Evolutionary conservation across 2,888 invertebrate species (phyloP).

Genomic region (Liposcelis brunnea): DNA sequence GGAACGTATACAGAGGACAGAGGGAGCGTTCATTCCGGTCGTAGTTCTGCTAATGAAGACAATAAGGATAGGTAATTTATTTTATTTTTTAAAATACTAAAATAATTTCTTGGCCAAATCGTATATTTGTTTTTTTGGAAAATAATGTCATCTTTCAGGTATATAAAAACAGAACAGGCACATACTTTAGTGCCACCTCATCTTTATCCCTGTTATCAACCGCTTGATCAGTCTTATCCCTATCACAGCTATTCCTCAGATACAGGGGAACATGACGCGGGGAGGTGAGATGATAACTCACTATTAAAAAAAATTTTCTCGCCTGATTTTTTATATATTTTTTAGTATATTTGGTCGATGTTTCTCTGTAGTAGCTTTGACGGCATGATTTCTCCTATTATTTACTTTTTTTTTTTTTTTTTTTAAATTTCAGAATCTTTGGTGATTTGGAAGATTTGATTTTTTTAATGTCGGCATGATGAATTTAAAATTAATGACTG

Average conservation of each 20-base stretch:
- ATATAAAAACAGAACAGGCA: not conserved
- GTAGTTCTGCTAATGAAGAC: constrained; percentile 58
- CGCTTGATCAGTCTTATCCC: constrained; percentile 1
- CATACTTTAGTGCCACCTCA: no score
- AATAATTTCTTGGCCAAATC: no score
- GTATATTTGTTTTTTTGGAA: not conserved
- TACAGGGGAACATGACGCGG: constrained; percentile 8
- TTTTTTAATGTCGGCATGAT: no score
- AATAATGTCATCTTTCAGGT: not conserved
- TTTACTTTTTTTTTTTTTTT: no score
- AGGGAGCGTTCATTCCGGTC: constrained; percentile 65
- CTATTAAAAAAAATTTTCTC: not conserved
- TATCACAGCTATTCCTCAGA: constrained; percentile 8
- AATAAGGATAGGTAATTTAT: constrained; percentile 36
- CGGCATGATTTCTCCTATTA: no score
- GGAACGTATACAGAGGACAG: constrained; percentile 40
- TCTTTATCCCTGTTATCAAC: no score
- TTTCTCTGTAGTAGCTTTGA: no score
- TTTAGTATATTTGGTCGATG: no score
- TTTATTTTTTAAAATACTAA: constrained; percentile 12
- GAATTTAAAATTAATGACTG: no score
- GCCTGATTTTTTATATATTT: no score
- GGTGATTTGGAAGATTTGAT: no score
- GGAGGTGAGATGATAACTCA: constrained; percentile 11
- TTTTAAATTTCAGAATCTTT: no score